These are phyloP conservation scores for Druceiella hillmani DNA, from an alignment of 2,888 invertebrate species.

Conservation along the genomic window DNA sequence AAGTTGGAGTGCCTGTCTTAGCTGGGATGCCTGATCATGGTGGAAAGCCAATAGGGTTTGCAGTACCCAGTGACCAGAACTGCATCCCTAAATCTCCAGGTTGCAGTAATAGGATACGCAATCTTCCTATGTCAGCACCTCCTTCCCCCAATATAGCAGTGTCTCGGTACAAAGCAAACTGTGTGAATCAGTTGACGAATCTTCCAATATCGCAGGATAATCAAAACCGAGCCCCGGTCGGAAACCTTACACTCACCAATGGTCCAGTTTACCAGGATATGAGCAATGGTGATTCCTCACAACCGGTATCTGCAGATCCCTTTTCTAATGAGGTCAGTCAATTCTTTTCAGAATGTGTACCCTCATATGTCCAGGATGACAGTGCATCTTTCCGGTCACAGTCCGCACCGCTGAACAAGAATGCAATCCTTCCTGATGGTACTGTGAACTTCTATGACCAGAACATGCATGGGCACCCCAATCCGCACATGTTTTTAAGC, in stretches of 20 bases:
- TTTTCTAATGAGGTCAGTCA: conserved; percentile 57
- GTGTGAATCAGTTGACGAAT: conserved; percentile 26
- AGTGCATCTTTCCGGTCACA: conserved; percentile 59
- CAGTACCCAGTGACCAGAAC: conserved; percentile 45
- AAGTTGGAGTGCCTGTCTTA: not conserved
- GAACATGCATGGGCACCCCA: conserved; percentile 27
- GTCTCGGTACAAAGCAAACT: conserved; percentile 39
- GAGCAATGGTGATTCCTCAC: conserved; percentile 34
- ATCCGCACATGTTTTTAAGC: conserved; percentile 22
- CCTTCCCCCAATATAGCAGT: conserved; percentile 57
- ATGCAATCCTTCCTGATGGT: conserved; percentile 33
- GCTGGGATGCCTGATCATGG: not conserved
- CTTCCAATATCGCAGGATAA: conserved; percentile 41
- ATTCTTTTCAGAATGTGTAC: conserved; percentile 50
- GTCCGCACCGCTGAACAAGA: conserved; percentile 69
- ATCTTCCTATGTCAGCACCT: conserved; percentile 62
- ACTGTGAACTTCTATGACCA: conserved; percentile 28
- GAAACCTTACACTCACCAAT: conserved; percentile 43
- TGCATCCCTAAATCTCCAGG: conserved; percentile 34
- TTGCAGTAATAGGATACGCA: conserved; percentile 34
- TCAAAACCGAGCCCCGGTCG: conserved; percentile 36
- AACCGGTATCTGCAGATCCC: conserved; percentile 45
- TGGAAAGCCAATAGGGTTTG: conserved; percentile 34
- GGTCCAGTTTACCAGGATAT: conserved; percentile 29
- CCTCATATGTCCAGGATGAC: conserved; percentile 39